phyloP scores from a whole-genome alignment of 2,888 invertebrate species.

The Volucella bombylans region DNA sequence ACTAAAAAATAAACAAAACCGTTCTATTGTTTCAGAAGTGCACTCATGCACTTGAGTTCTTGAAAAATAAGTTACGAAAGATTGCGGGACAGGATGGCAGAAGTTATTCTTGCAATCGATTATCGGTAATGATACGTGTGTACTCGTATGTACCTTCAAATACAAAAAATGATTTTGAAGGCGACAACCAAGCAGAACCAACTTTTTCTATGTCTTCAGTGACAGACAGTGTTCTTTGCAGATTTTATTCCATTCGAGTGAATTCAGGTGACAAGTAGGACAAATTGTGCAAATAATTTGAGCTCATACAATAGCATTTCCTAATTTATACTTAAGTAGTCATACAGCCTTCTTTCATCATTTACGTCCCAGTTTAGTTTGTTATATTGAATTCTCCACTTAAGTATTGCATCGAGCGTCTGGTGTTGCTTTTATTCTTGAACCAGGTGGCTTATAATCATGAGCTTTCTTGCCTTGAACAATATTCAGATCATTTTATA shows the following conservation, averaged over 20 bases:
- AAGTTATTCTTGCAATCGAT: constrained; percentile 56
- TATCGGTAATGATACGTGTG: constrained; percentile 36
- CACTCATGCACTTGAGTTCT: constrained; percentile 29
- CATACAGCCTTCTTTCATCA: too few relatives aligned
- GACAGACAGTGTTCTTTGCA: constrained; percentile 27
- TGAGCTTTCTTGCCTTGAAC: too few relatives aligned
- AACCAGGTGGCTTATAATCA: too few relatives aligned
- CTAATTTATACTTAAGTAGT: too few relatives aligned
- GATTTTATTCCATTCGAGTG: constrained; percentile 1
- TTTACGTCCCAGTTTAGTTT: too few relatives aligned
- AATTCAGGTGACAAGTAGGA: constrained; percentile 24
- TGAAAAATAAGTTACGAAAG: neutral
- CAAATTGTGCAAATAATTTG: neutral
- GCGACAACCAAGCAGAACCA: constrained; percentile 47
- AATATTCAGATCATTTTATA: too few relatives aligned
- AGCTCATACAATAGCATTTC: too few relatives aligned
- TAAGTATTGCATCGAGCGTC: too few relatives aligned
- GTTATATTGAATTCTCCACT: too few relatives aligned
- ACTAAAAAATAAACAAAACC: neutral
- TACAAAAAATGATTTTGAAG: neutral
- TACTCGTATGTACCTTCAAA: neutral
- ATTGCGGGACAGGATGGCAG: neutral
- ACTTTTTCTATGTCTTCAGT: constrained; percentile 4
- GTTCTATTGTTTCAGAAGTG: constrained; percentile 61
- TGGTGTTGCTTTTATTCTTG: too few relatives aligned